phyloP scores from a whole-genome alignment of 1,140 invertebrate genomes.

The Drosophila punjabiensis region DNA sequence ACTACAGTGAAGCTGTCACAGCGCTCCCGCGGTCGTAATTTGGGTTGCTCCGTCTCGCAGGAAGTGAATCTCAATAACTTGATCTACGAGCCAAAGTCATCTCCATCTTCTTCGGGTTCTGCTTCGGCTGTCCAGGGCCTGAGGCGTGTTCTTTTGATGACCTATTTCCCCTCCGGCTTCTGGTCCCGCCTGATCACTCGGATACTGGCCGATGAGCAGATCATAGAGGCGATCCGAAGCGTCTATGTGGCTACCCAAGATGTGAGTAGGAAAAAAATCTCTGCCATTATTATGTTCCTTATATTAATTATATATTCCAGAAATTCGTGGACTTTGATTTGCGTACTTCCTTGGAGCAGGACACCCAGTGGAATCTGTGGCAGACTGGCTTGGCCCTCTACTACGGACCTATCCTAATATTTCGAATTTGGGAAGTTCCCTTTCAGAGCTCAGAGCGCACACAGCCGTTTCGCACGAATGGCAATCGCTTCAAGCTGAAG shows the following conservation, averaged over 20 bases:
- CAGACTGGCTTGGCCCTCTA: conserved; percentile 96
- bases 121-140: conserved; percentile 41
- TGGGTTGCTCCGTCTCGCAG: conserved; percentile 76
- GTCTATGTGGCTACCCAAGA: conserved; percentile 63
- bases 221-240: conserved; percentile 91
- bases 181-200: conserved; percentile 98
- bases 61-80: conserved; percentile 75
- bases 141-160: conserved; percentile 92
- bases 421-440: conserved; percentile 93
- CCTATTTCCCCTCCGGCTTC: conserved; percentile 99
- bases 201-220: conserved; percentile 95
- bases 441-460: conserved; percentile 87
- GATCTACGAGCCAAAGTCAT: conserved; percentile 62
- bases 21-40: conserved; percentile 87
- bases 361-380: conserved; percentile 95
- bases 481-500: conserved; percentile 89
- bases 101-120: conserved; percentile 8
- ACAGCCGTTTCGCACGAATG: conserved; percentile 85
- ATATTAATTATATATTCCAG: conserved; percentile 22
- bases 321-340: conserved; percentile 79
- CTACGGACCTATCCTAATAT: conserved; percentile 92
- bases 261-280: conserved; percentile 40
- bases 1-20: conserved; percentile 88
- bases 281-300: not conserved
- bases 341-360: conserved; percentile 71